Evolutionary conservation across 2,888 invertebrate species (phyloP).

Genomic region (Caenorhabditis becei): DNA sequence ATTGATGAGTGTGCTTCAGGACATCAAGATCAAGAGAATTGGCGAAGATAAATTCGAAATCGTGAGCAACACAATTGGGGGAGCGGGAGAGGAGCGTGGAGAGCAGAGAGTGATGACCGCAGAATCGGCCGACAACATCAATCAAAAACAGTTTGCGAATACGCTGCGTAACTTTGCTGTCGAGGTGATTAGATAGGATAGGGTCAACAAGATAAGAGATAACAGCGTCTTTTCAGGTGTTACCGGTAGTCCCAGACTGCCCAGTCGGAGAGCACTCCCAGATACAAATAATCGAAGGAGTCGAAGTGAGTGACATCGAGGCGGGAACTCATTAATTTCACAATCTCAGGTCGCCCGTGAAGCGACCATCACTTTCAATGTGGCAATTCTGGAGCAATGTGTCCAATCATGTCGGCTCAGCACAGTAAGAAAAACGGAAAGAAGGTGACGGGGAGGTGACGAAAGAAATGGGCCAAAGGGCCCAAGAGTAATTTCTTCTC

Average conservation of each 20-base stretch:
- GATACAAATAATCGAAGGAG: conserved; percentile 78
- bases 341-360: conserved; percentile 44
- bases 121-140: conserved; percentile 27
- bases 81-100: conserved; percentile 33
- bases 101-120: conserved; percentile 10
- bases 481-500: conserved; percentile 29
- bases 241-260: conserved; percentile 72
- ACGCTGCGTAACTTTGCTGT: conserved; percentile 56
- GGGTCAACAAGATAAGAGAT: conserved; percentile 5
- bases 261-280: conserved; percentile 70
- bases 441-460: background rate
- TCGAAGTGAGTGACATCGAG: conserved; percentile 62
- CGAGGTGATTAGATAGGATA: conserved; percentile 34
- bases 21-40: conserved; percentile 52
- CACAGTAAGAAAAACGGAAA: conserved; percentile 63
- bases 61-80: conserved; percentile 49
- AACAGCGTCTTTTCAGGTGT: conserved; percentile 47
- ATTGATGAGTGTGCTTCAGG: conserved; percentile 18
- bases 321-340: background rate
- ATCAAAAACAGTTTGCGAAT: conserved; percentile 49
- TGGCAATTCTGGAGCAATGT: conserved; percentile 70
- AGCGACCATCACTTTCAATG: conserved; percentile 59
- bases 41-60: conserved; percentile 42
- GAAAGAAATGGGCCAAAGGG: conserved; percentile 3
- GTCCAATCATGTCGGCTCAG: conserved; percentile 75